Evolutionary conservation across 2,888 invertebrate species (phyloP).

Genomic region (Geotrupes spiniger): DNA sequence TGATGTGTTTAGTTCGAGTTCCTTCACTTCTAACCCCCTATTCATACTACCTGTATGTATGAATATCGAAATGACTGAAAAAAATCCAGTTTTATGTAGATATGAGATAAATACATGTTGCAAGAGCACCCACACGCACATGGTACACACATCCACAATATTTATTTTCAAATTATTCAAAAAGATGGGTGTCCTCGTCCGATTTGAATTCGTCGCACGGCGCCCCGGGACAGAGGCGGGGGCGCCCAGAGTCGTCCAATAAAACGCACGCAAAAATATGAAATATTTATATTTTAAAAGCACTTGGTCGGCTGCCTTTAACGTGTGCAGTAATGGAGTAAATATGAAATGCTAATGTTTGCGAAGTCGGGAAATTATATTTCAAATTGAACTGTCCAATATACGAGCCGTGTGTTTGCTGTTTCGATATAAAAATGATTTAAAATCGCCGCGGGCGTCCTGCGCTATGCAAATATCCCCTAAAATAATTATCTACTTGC

Average conservation of each 20-base stretch:
- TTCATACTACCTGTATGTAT: too few relatives aligned
- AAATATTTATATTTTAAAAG: conserved; percentile 41
- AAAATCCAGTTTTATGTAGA: too few relatives aligned
- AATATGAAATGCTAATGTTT: conserved; percentile 52
- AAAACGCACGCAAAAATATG: conserved; percentile 41
- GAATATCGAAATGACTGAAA: too few relatives aligned
- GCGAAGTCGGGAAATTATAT: conserved; percentile 46
- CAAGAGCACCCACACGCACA: conserved; percentile 12
- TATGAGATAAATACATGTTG: too few relatives aligned
- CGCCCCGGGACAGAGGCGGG: conserved; percentile 18
- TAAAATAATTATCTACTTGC: conserved; percentile 33
- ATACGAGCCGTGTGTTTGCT: conserved; percentile 32
- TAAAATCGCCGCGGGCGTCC: conserved; percentile 33
- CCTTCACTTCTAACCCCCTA: too few relatives aligned
- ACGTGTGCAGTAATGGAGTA: conserved; percentile 48
- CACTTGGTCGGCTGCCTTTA: conserved; percentile 37
- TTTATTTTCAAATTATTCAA: conserved; percentile 45
- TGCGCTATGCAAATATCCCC: conserved; percentile 33
- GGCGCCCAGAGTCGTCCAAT: conserved; percentile 39
- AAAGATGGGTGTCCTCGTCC: conserved; percentile 44
- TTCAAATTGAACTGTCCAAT: conserved; percentile 49
- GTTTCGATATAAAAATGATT: conserved; percentile 38
- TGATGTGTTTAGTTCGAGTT: too few relatives aligned
- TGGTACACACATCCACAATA: conserved; percentile 34
- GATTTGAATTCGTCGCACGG: conserved; percentile 48